These are phyloP conservation scores for Lamproptera curius DNA, from an alignment of 2,888 invertebrate species.

Conservation along the genomic window DNA sequence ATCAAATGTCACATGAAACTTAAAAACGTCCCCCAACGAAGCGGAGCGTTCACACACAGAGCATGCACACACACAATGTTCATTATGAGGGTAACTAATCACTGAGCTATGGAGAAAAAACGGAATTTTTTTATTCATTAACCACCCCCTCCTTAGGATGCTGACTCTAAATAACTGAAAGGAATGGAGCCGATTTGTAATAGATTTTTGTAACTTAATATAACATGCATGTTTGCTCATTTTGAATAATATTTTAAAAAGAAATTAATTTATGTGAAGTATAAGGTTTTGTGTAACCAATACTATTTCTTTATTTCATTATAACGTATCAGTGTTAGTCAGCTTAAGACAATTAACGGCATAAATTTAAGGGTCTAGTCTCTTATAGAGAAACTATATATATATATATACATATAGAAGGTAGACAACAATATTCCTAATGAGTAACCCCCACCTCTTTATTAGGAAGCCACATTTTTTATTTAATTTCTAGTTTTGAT, in stretches of 20 bases:
- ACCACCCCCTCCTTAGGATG: conserved; percentile 71
- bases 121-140: conserved; percentile 76
- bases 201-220: neutral
- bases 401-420: no score
- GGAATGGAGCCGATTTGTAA: conserved; percentile 11
- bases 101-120: conserved; percentile 73
- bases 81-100: conserved; percentile 78
- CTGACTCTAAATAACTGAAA: conserved; percentile 47
- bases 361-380: no score
- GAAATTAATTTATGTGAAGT: no score
- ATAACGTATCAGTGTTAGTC: no score
- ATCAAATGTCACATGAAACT: conserved; percentile 64
- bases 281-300: no score
- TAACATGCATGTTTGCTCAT: neutral
- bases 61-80: conserved; percentile 60
- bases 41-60: conserved; percentile 29
- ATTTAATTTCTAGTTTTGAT: no score
- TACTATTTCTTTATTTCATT: no score
- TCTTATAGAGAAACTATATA: no score
- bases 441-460: no score
- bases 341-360: no score
- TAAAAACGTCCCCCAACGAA: conserved; percentile 44
- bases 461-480: no score
- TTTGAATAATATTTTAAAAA: no score
- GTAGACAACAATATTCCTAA: neutral